Conservation (phyloP, 2,888 invertebrate genomes). For the Barypeithes pellucidus region DNA sequence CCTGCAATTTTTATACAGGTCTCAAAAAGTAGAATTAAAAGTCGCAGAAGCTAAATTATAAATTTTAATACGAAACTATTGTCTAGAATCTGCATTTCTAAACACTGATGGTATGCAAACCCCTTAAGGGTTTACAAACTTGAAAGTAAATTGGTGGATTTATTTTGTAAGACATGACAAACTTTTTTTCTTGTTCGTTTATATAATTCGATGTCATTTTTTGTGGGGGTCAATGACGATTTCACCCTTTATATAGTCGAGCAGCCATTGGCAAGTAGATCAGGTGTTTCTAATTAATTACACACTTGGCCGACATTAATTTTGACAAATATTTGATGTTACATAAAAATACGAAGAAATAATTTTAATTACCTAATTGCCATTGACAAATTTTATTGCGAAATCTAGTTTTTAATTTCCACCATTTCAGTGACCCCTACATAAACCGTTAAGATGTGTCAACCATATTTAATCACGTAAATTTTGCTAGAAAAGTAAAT, state of each 20-base stretch:
- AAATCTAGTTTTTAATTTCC: not conserved
- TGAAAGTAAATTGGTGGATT: too few species aligned
- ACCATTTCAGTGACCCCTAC: not conserved
- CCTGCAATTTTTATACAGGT: too few species aligned
- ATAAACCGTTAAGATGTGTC: not conserved
- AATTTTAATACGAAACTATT: too few species aligned
- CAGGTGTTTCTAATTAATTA: not conserved
- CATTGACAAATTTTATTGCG: not conserved
- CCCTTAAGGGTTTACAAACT: too few species aligned
- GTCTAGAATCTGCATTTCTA: too few species aligned
- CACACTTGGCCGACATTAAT: not conserved
- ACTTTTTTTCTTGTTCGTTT: too few species aligned
- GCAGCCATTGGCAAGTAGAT: not conserved
- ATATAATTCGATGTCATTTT: too few species aligned
- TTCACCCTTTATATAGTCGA: not conserved
- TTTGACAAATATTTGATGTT: not conserved
- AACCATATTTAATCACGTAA: not conserved
- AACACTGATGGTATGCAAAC: too few species aligned
- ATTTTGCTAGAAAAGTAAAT: not conserved
- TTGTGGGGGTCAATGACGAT: too few species aligned
- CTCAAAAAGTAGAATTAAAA: too few species aligned
- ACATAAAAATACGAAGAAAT: constrained; percentile 2
- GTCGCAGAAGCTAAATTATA: too few species aligned
- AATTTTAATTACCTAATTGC: not conserved
- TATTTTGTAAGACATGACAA: too few species aligned